phyloP scores from a whole-genome alignment of 2,888 invertebrate genomes.

The Conistra vaccinii region DNA sequence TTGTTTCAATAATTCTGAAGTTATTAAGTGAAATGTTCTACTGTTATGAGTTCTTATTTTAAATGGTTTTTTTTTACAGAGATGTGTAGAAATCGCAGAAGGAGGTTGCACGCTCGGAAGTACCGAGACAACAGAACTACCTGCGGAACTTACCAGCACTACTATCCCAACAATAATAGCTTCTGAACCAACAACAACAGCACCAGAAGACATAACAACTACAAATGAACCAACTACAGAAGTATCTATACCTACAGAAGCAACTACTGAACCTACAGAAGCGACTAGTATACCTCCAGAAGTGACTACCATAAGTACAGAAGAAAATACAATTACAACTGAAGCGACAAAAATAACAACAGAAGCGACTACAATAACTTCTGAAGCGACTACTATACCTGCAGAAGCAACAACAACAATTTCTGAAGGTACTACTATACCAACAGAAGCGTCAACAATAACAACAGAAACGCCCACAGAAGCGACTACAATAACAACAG shows the following conservation, averaged over 20 bases:
- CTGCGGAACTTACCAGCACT: neutral
- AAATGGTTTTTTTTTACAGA: constrained; percentile 7
- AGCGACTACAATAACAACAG: neutral
- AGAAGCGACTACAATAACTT: neutral
- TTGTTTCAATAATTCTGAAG: neutral
- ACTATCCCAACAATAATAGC: constrained; percentile 4
- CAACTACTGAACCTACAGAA: neutral
- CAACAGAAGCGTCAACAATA: neutral
- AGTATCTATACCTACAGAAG: neutral
- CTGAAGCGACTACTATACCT: neutral
- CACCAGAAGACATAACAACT: constrained; percentile 5
- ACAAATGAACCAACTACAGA: neutral
- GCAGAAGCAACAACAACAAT: neutral
- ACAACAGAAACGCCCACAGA: neutral
- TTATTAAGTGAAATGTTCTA: neutral
- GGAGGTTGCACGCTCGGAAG: constrained; percentile 63
- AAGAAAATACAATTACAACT: neutral
- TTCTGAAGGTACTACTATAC: neutral
- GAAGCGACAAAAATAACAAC: neutral
- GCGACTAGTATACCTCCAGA: neutral
- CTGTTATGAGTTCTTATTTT: neutral
- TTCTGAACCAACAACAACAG: constrained; percentile 9
- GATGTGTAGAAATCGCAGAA: constrained; percentile 49
- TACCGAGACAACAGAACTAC: neutral
- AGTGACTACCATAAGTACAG: neutral